A percentile compares a stretch with the other conserved stretches of the same genome.
Conservation (phyloP, 2,888 invertebrate species). For the Caenorhabditis zanzibari region DNA sequence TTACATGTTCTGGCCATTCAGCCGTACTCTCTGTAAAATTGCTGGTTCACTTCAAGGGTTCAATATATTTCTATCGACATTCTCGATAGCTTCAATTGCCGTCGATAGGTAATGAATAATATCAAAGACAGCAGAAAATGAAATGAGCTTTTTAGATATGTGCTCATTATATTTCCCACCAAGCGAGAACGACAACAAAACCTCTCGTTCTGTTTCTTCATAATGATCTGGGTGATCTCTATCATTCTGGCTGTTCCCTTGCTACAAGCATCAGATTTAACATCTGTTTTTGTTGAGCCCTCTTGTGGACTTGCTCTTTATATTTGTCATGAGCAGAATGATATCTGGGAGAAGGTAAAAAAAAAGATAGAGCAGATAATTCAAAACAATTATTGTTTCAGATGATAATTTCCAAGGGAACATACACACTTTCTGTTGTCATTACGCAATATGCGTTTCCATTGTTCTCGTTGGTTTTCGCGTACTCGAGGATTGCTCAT, state of each 20-base stretch:
- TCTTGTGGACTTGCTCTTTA: constrained; percentile 76
- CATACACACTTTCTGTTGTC: constrained; percentile 80
- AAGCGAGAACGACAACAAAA: constrained; percentile 84
- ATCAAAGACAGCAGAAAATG: background rate
- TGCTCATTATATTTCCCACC: constrained; percentile 83
- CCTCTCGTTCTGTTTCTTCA: constrained; percentile 84
- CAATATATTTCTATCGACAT: constrained; percentile 94
- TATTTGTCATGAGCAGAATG: constrained; percentile 83
- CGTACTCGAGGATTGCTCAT: constrained; percentile 81
- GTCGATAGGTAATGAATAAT: constrained; percentile 82
- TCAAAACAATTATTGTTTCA: constrained; percentile 50
- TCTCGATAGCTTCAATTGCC: constrained; percentile 93
- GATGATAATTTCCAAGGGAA: constrained; percentile 80
- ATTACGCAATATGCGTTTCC: constrained; percentile 82
- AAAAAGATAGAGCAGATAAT: too few species aligned
- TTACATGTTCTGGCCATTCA: constrained; percentile 92
- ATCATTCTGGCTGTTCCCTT: constrained; percentile 82
- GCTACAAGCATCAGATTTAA: constrained; percentile 80
- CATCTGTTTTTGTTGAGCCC: constrained; percentile 74
- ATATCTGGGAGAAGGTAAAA: constrained; percentile 80
- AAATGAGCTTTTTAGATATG: constrained; percentile 76
- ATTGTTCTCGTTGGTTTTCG: constrained; percentile 80
- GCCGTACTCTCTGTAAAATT: constrained; percentile 91
- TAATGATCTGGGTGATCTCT: constrained; percentile 85
- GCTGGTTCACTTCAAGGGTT: constrained; percentile 91